Percentiles rank a stretch among this genome's conserved stretches.
Evolutionary conservation across 1,140 invertebrate genomes (phyloP).

Genomic region (Conus betulinus): DNA sequence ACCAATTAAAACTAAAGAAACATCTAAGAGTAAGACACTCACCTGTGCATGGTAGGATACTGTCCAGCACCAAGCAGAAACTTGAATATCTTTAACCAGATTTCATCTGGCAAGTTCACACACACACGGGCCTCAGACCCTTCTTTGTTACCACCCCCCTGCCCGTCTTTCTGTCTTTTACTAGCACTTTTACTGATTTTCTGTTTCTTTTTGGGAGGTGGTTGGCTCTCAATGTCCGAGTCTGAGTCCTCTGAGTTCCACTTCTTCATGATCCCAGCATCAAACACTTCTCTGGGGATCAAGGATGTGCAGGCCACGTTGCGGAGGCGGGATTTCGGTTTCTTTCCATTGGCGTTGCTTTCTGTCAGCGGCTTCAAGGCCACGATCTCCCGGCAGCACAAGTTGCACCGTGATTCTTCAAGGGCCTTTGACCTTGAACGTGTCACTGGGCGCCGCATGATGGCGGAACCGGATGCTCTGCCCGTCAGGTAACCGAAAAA

Average conservation of each 20-base stretch:
- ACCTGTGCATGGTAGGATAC: constrained; percentile 12
- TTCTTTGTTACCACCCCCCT: not conserved
- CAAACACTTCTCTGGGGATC: not conserved
- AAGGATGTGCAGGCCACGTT: not conserved
- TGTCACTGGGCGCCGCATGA: not conserved
- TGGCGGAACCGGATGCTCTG: not conserved
- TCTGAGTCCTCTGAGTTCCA: not conserved
- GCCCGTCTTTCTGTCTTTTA: not conserved
- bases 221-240: not conserved
- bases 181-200: not conserved
- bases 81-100: not conserved
- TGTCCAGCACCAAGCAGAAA: not conserved
- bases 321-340: not conserved
- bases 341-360: constrained; percentile 10
- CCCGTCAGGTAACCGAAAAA: not conserved
- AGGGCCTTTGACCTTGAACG: constrained; percentile 1
- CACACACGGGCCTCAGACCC: not conserved
- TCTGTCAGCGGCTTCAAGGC: not conserved
- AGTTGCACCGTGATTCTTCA: not conserved
- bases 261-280: constrained; percentile 5
- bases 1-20: not conserved
- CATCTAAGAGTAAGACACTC: not conserved
- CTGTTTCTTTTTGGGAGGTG: not conserved
- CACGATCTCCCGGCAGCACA: not conserved
- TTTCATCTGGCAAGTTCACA: constrained; percentile 2